Percentiles rank a stretch among this genome's conserved stretches.
These are phyloP conservation scores for Bombus superbus DNA, from an alignment of 1,140 invertebrate species.

Conservation along the genomic window DNA sequence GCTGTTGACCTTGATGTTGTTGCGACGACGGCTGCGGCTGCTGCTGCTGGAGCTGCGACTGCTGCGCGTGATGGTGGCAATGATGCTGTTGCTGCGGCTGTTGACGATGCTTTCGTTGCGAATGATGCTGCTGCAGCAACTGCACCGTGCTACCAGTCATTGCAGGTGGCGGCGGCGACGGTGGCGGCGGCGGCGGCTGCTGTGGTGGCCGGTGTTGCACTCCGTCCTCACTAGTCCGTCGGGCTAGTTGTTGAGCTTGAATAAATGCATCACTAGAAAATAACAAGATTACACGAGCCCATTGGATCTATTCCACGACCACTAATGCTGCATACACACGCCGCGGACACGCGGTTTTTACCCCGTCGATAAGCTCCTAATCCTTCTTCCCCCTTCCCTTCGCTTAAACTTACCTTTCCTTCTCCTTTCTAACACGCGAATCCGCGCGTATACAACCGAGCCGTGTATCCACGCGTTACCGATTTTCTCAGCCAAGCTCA, in stretches of 20 bases:
- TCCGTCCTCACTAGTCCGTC: constrained; percentile 93
- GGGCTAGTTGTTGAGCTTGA: constrained; percentile 96
- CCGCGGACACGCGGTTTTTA: constrained; percentile 8
- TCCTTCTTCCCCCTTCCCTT: not conserved
- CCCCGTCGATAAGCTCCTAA: constrained; percentile 13
- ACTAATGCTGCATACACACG: constrained; percentile 72
- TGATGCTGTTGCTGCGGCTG: constrained; percentile 46
- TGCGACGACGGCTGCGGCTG: constrained; percentile 44
- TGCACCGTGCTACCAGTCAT: constrained; percentile 31
- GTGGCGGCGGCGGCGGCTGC: constrained; percentile 74
- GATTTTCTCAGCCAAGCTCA: not conserved
- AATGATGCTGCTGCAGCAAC: constrained; percentile 43
- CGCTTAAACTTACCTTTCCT: not conserved
- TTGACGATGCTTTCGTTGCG: constrained; percentile 35
- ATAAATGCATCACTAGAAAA: constrained; percentile 97
- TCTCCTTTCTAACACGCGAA: not conserved
- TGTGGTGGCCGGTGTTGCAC: constrained; percentile 84
- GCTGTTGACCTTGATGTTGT: constrained; percentile 40
- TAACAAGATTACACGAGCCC: constrained; percentile 86
- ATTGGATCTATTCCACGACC: constrained; percentile 78
- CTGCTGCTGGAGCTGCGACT: constrained; percentile 81
- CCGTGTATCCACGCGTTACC: constrained; percentile 30
- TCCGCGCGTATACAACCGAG: not conserved
- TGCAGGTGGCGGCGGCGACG: constrained; percentile 46
- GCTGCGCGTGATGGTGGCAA: constrained; percentile 47